Base-by-base conservation (phyloP, 2,888 invertebrate genomes). In the Ophonus ardosiacus region DNA sequence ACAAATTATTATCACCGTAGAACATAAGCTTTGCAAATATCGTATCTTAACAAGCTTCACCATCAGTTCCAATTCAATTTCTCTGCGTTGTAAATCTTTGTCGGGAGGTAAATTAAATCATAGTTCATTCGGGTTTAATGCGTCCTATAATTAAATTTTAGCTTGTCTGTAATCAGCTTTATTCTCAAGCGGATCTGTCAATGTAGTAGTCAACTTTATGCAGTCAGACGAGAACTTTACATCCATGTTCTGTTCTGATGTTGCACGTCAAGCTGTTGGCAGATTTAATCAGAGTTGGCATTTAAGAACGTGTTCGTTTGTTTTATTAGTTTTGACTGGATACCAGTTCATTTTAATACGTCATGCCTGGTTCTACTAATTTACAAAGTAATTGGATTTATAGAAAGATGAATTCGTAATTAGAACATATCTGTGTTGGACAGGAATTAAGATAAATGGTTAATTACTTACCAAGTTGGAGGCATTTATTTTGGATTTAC, bases 261-360 rank as follows among this genome's bases (percentile, higher is more conserved):
- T 17, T 40, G 68, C 6, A 31, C 43, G 43, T 51, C 43, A 51
- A 51, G 43, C 43, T 18, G n/a, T 5, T 15, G 18, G 43, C 18
- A 17, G 71, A 74, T 43, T 74, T 74, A 74, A 74, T 74, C 71
- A 74, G 43, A 74, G 43, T 74, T 74, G 43, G 71, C 71, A 43
- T 40, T 74, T 74, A 74, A 43, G 71, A 74, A 74, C 71, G 43
- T 74, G 71, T 74, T 74, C 71, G 71, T 74, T 74, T 74, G 71
- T 74, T 74, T 74, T 74, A 74, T 74, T 74, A 74, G 71, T 43
- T 74, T 43, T 74, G 71, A 74, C 71, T 17, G 40, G 71, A 74
- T 74, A 18, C 18, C 17, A 74, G 43, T 43, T 74, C 18, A 74
- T 74, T 74, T 74, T 74, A 43, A 74, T 43, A 40, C 43, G 71